These are phyloP conservation scores for Drosophila sp. DNA, from an alignment of 1,140 invertebrate genomes.

Conservation along the genomic window DNA sequence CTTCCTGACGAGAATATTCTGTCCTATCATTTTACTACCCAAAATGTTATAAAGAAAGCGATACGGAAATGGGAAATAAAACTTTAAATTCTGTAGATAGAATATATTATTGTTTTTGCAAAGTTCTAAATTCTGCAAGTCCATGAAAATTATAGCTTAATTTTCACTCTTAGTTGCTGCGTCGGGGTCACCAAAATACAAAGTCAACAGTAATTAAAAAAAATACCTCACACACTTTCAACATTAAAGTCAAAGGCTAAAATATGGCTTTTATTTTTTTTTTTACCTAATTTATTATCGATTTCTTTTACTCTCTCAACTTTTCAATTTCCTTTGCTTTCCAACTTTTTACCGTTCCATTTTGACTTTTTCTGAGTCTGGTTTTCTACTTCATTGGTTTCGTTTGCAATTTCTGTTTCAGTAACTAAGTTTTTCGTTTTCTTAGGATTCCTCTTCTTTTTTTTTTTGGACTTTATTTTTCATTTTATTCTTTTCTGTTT, in stretches of 20 bases:
- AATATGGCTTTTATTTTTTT: neutral
- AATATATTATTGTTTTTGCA: too few species aligned
- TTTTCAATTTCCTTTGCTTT: neutral
- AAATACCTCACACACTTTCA: too few species aligned
- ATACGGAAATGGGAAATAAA: too few species aligned
- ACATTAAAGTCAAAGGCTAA: too few species aligned
- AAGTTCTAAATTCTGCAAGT: too few species aligned
- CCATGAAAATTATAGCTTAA: too few species aligned
- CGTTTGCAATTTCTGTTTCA: neutral
- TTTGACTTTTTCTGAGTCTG: neutral
- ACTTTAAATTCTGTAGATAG: too few species aligned
- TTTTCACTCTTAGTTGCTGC: too few species aligned
- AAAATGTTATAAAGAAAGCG: too few species aligned
- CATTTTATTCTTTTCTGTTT: neutral
- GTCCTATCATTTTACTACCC: neutral
- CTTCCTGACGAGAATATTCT: neutral
- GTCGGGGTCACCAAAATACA: too few species aligned
- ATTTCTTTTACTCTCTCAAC: neutral
- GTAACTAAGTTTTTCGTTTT: neutral
- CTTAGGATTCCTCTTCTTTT: too few species aligned
- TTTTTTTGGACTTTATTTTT: neutral
- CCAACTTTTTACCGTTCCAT: neutral
- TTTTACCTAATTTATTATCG: neutral
- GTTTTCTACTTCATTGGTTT: conserved; percentile 5
- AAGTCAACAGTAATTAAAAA: too few species aligned